Evolutionary conservation across 2,888 invertebrate species (phyloP), one percentile per base, ranked within the genome.

Genomic region (Pollenia labialis): DNA sequence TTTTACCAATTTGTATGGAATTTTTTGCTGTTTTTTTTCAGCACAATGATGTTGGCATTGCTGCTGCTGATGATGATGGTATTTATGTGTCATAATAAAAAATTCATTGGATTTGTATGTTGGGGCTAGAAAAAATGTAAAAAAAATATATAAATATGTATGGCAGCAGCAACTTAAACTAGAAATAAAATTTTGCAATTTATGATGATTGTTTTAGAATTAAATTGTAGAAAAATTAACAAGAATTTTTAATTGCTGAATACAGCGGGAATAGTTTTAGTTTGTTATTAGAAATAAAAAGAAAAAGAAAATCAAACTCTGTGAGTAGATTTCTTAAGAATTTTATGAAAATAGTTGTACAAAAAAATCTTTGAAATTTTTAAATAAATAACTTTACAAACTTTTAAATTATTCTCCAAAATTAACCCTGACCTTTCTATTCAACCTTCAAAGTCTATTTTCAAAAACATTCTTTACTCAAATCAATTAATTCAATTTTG

Each of bases 81-180:
- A 88, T 89, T 89, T 89, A 87, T 88, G 85, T 89, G 89, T 89
- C 85, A 87, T 87, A 89, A 88, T 88, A 88, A 88, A 89, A 87
- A 88, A 88, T 87, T 88, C 87, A 87, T 87, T 68, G 83, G 54
- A 64, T 72, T 74, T 75, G 42, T 48, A 23, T n/a, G 60, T 48
- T 66, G 68, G 16, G n/a, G 10, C 40, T 44, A 14, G 52, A 32
- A 72, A 23, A 48, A n/a, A 56, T 1, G 1, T 23, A 52, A 44
- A 72, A 62, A 42, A 32, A 0, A 32, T 2, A 23, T 6, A 32
- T 32, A 50, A 56, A 42, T 68, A 44, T 48, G n/a, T 12, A 11
- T 0, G 16, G 23, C 48, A 74, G 23, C 48, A 74, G 4, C 56
- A 32, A 80, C 32, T n/a, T 71, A 40, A 62, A 42, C 52, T 66